Evolutionary conservation across 2,888 invertebrate genomes (phyloP).

Genomic region (Oxycera nigricornis): DNA sequence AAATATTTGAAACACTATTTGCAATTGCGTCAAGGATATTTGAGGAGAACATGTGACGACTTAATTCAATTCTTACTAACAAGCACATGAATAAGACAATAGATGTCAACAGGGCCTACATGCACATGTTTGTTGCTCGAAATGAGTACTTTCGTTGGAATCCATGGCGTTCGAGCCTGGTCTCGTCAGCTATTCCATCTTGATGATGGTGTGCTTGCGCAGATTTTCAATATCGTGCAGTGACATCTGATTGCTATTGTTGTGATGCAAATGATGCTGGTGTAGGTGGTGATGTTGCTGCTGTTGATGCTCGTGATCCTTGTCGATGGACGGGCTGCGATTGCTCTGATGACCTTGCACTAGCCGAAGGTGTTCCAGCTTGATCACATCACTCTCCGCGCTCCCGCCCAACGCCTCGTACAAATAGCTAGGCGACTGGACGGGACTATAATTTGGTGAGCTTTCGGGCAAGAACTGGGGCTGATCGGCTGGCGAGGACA

Average conservation of each 20-base stretch:
- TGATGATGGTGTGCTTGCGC: slow-evolving; percentile 58
- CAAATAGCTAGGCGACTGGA: slow-evolving; percentile 50
- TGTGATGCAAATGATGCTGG: slow-evolving; percentile 43
- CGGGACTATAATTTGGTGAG: slow-evolving; percentile 49
- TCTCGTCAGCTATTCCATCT: slow-evolving; percentile 55
- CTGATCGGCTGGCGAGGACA: slow-evolving; percentile 33
- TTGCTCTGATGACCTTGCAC: slow-evolving; percentile 46
- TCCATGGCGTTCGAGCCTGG: neutral
- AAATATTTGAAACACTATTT: no score
- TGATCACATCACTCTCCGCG: slow-evolving; percentile 49
- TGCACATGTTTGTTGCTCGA: neutral
- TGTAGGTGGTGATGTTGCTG: slow-evolving; percentile 35
- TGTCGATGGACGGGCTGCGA: slow-evolving; percentile 59
- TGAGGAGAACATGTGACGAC: no score
- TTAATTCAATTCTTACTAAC: no score
- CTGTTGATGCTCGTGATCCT: slow-evolving; percentile 46
- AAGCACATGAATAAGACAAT: no score
- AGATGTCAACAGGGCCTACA: no score
- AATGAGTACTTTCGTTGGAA: neutral
- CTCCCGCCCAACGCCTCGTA: slow-evolving; percentile 47
- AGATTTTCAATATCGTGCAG: slow-evolving; percentile 53
- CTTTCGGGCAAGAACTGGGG: slow-evolving; percentile 39
- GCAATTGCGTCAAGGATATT: no score
- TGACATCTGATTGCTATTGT: slow-evolving; percentile 39
- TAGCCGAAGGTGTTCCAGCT: slow-evolving; percentile 47